Conservation (phyloP, 2,113 vertebrate species). For the Jaculus jaculus region DNA sequence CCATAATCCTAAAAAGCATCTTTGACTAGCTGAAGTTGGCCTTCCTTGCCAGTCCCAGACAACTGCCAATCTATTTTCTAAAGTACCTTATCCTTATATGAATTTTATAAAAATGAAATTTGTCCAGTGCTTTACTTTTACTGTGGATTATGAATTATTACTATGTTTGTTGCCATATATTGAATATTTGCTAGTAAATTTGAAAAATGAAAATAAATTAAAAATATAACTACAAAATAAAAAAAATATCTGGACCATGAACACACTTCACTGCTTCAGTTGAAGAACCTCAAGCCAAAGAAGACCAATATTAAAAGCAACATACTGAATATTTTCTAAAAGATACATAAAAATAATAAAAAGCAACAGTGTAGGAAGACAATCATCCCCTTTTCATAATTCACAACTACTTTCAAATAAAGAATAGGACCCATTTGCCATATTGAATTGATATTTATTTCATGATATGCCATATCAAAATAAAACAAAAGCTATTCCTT, state of each 20-base stretch:
- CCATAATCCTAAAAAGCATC: not conserved
- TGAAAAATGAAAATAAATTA: not conserved
- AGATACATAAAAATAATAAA: conserved; percentile 63
- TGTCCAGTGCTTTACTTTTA: not conserved
- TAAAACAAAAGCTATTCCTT: conserved; percentile 78
- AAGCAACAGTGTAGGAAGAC: conserved; percentile 74
- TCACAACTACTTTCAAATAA: conserved; percentile 80
- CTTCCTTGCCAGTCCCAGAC: too few relatives aligned
- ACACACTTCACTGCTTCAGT: conserved; percentile 41
- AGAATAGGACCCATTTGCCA: conserved; percentile 81
- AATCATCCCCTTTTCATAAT: conserved; percentile 72
- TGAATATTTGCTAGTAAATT: not conserved
- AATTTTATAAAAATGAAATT: not conserved
- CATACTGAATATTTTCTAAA: conserved; percentile 62
- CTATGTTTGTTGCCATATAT: not conserved
- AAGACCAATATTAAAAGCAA: conserved; percentile 70
- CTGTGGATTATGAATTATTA: not conserved
- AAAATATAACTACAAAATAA: too few relatives aligned
- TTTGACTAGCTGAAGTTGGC: not conserved
- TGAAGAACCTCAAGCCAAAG: conserved; percentile 68
- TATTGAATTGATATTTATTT: conserved; percentile 87
- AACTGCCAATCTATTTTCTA: not conserved
- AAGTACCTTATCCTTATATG: not conserved
- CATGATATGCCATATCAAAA: conserved; percentile 87
- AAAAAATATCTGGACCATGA: conserved; percentile 62